phyloP scores from a whole-genome alignment of 2,888 invertebrate genomes.

The Melanostoma mellinum region DNA sequence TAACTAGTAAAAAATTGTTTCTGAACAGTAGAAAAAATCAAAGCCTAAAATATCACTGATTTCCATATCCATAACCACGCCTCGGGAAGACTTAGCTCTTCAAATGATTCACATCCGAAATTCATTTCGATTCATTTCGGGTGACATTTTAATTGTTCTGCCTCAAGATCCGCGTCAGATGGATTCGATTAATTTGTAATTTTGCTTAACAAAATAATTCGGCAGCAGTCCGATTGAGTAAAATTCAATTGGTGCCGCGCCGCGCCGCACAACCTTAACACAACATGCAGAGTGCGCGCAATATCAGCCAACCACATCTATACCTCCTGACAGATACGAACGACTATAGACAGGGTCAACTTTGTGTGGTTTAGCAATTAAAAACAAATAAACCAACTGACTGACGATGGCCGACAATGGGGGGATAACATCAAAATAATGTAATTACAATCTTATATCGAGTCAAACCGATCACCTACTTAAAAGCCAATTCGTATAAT shows the following conservation, averaged over 20 bases:
- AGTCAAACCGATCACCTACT: constrained; percentile 61
- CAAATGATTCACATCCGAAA: no score
- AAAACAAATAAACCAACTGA: constrained; percentile 57
- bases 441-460: constrained; percentile 60
- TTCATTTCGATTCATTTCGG: constrained; percentile 27
- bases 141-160: constrained; percentile 62
- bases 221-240: background rate
- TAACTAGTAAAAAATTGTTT: no score
- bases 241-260: constrained; percentile 29
- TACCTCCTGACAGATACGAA: constrained; percentile 10
- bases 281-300: background rate
- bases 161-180: constrained; percentile 44
- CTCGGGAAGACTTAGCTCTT: no score
- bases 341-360: constrained; percentile 26
- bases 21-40: no score
- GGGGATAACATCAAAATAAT: constrained; percentile 52
- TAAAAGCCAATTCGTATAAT: constrained; percentile 53
- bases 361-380: constrained; percentile 41
- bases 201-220: constrained; percentile 51
- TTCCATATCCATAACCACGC: no score
- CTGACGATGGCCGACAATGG: background rate
- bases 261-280: background rate
- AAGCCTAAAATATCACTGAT: no score
- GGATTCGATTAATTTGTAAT: constrained; percentile 27
- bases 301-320: constrained; percentile 48